Evolutionary conservation across 2,888 invertebrate species (phyloP), one percentile per base, ranked within the genome.

Genomic region (Diabrotica balteata): DNA sequence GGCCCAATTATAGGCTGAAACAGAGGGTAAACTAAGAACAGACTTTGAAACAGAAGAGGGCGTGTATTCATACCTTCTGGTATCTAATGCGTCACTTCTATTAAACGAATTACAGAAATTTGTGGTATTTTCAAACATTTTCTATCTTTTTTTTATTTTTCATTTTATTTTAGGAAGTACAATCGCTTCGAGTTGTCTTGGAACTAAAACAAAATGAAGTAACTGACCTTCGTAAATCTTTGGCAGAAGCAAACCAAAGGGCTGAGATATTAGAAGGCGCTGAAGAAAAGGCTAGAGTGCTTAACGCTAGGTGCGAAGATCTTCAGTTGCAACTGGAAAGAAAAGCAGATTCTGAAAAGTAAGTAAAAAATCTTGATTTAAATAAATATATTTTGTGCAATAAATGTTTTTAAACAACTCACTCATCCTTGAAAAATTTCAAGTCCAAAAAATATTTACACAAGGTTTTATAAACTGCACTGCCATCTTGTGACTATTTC

Each of bases 131-230:
- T 32, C 32, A 32, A 32, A 32, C 32, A 32, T 32, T 1, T 32
- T 2, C 3, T 5, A 32, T 32, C 32, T 5, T 2, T 32, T 2
- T 32, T 32, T 32, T 4, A 32, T 5, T 32, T 32, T 32, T 32
- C 32, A 32, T 32, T n/a, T 32, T 32, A 5, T 75, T 93, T 51
- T 87, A 90, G 76, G 90, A 95, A 83, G 91, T 93, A 2, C 91
- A 92, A 75, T 96, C 96, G 17, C 86, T 97, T 69, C 89, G 94
- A 72, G 91, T 93, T 49, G 97, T 97, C 4, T 86, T 97, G 69
- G 97, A 97, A 77, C 86, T 97, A 79, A 92, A 94, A 79, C 94
- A 94, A 81, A 90, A 91, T 42, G 96, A 97, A 85, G 90, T 95
- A 79, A 90, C 91, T 0, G 90, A 93, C 17, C 85, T 97, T 58